A percentile compares a stretch with the other conserved stretches of the same genome.
These are phyloP conservation scores for Pyrochroa serraticornis DNA, from an alignment of 2,888 invertebrate genomes.

Conservation along the genomic window DNA sequence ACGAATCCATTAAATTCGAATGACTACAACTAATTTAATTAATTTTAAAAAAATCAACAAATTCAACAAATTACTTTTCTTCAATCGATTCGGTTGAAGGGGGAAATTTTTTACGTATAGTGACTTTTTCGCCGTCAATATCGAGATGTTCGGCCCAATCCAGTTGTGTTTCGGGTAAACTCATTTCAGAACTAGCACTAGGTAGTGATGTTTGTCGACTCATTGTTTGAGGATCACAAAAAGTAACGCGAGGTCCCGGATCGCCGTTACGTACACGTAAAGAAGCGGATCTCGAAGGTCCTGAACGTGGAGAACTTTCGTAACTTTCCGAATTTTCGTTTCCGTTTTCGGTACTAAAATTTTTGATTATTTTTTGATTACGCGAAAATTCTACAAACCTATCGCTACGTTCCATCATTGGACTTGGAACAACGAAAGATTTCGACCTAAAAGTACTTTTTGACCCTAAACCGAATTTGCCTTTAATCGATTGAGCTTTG, in stretches of 20 bases:
- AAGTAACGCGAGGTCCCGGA: constrained; percentile 64
- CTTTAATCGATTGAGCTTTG: constrained; percentile 77
- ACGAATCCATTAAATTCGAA: constrained; percentile 30
- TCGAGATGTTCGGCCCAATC: constrained; percentile 69
- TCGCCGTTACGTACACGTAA: constrained; percentile 62
- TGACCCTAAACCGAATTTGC: constrained; percentile 74
- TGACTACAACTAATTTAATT: constrained; percentile 29
- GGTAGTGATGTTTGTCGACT: constrained; percentile 79
- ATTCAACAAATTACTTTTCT: constrained; percentile 20
- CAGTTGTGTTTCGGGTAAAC: constrained; percentile 62
- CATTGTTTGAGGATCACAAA: constrained; percentile 66
- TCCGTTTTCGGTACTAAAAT: constrained; percentile 59
- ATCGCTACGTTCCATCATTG: constrained; percentile 65
- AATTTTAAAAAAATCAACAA: no score
- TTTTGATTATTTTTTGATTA: constrained; percentile 2
- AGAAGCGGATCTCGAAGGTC: constrained; percentile 75
- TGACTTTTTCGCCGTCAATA: constrained; percentile 69
- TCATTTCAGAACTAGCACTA: constrained; percentile 74
- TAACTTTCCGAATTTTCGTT: constrained; percentile 66
- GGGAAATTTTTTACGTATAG: constrained; percentile 64
- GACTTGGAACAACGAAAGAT: constrained; percentile 76
- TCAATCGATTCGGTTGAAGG: constrained; percentile 53
- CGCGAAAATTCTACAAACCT: constrained; percentile 44
- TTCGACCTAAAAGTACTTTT: constrained; percentile 73
- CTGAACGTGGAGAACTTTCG: constrained; percentile 76